Conservation (phyloP, 2,797 vertebrate genomes). For the Pelobates cultripes region DNA sequence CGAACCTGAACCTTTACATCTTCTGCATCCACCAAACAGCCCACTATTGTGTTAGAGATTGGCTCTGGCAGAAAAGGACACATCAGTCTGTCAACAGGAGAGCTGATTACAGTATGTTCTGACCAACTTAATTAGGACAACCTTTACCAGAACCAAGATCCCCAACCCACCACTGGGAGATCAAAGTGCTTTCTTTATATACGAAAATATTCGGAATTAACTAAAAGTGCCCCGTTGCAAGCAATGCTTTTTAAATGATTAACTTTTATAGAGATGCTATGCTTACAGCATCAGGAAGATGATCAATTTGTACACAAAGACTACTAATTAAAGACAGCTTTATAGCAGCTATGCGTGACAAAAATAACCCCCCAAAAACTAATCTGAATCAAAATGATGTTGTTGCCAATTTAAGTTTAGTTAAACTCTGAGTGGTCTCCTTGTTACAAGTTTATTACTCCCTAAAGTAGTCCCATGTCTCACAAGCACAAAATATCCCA, state of each 20-base stretch:
- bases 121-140: conserved; percentile 65
- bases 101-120: conserved; percentile 67
- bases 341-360: neutral
- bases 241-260: conserved; percentile 27
- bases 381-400: neutral
- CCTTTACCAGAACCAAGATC: conserved; percentile 61
- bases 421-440: neutral
- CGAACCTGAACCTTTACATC: conserved; percentile 62
- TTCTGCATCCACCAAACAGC: conserved; percentile 57
- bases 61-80: conserved; percentile 60
- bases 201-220: conserved; percentile 65
- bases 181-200: conserved; percentile 59
- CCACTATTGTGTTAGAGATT: conserved; percentile 54
- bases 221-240: conserved; percentile 63
- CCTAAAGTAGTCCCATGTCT: neutral
- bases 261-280: conserved; percentile 46
- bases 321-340: neutral
- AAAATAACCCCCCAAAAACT: neutral
- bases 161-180: conserved; percentile 62
- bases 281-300: neutral
- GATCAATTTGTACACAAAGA: neutral
- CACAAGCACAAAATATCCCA: conserved; percentile 5
- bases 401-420: neutral
- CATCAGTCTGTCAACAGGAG: conserved; percentile 67
- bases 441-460: conserved; percentile 13